Conservation (phyloP, 2,113 vertebrate species). For the Hirundichthys speculiger region DNA sequence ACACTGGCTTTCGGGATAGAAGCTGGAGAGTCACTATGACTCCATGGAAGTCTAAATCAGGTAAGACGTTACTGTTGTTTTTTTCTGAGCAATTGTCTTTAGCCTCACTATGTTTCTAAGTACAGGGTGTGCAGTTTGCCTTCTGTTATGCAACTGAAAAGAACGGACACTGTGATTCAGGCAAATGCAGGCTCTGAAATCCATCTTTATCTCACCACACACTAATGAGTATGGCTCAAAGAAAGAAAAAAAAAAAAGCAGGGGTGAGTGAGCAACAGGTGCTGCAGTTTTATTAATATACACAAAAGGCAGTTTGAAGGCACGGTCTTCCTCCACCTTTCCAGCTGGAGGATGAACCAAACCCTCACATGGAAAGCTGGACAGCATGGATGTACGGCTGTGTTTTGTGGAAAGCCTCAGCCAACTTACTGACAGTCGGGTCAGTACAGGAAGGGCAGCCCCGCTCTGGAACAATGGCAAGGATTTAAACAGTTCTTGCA, state of each 20-base stretch:
- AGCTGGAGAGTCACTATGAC: constrained; percentile 22
- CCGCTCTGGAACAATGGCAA: constrained; percentile 70
- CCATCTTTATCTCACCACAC: constrained; percentile 10
- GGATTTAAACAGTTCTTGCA: constrained; percentile 68
- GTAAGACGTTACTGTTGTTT: constrained; percentile 27
- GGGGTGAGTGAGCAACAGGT: constrained; percentile 41
- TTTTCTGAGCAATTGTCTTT: background rate
- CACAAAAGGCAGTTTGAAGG: background rate
- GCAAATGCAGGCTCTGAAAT: background rate
- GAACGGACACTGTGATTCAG: background rate
- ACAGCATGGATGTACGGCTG: constrained; percentile 8
- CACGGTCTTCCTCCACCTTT: background rate
- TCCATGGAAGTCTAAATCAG: constrained; percentile 20
- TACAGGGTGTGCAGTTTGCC: background rate
- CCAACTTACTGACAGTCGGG: constrained; percentile 34
- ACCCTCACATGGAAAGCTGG: constrained; percentile 14
- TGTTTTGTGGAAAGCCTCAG: constrained; percentile 33
- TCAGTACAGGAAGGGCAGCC: constrained; percentile 70
- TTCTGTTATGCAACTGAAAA: background rate
- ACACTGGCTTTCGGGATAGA: constrained; percentile 7
- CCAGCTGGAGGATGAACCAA: constrained; percentile 4
- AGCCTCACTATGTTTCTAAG: background rate
- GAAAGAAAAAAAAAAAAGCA: background rate
- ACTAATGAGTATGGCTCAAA: background rate
- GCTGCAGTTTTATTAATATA: constrained; percentile 9